Evolutionary conservation across 2,113 vertebrate genomes (phyloP).

Genomic region (Chauna torquata): DNA sequence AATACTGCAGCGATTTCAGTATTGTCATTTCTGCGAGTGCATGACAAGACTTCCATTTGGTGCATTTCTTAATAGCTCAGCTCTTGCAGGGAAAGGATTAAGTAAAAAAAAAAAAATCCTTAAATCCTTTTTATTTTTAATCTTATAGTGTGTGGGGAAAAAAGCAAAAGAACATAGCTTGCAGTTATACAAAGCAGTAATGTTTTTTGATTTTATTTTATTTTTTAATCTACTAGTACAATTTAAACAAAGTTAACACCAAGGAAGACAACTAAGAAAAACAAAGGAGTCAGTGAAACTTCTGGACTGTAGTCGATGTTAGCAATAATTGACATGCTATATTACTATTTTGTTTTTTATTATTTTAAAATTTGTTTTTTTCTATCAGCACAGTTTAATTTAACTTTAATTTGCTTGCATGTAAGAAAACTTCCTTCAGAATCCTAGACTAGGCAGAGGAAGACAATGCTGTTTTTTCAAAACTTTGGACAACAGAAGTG

Average conservation of each 20-base stretch:
- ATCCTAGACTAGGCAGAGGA: not conserved
- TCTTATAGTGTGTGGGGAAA: not conserved
- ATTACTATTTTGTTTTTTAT: not conserved
- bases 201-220: not conserved
- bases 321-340: not conserved
- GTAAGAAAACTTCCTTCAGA: not conserved
- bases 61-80: slow-evolving; percentile 11
- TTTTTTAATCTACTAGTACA: not conserved
- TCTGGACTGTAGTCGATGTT: not conserved
- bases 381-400: not conserved
- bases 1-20: slow-evolving; percentile 14
- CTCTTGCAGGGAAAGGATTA: slow-evolving; percentile 12
- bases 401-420: not conserved
- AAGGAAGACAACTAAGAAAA: not conserved
- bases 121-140: not conserved
- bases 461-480: not conserved
- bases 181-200: not conserved
- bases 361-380: not conserved
- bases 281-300: not conserved
- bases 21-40: not conserved
- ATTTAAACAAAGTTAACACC: not conserved
- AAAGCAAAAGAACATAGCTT: not conserved
- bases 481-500: not conserved
- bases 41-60: not conserved
- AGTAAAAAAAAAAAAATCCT: not conserved